These are phyloP conservation scores for Phyllostomus hastatus DNA, from an alignment of 2,113 vertebrate genomes.

Conservation along the genomic window DNA sequence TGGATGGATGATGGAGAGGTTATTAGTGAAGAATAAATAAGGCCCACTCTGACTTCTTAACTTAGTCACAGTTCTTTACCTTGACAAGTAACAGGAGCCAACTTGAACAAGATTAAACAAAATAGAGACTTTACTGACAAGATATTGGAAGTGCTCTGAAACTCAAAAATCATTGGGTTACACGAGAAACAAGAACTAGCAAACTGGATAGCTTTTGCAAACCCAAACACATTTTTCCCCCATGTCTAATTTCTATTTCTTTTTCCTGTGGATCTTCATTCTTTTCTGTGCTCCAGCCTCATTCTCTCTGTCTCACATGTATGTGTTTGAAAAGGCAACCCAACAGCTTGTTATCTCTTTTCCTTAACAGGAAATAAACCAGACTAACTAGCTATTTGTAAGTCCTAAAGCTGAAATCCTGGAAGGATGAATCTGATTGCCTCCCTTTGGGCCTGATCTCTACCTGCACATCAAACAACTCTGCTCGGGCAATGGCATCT, in stretches of 20 bases:
- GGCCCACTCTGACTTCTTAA: neutral
- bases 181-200: neutral
- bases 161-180: neutral
- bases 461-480: neutral
- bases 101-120: neutral
- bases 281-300: neutral
- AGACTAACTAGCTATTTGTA: neutral
- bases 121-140: neutral
- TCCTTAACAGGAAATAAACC: neutral
- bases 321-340: neutral
- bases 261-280: neutral
- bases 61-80: neutral
- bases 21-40: neutral
- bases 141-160: neutral
- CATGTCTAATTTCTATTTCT: neutral
- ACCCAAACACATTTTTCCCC: neutral
- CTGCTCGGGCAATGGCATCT: neutral
- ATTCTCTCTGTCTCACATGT: neutral
- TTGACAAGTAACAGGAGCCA: neutral
- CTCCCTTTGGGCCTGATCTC: neutral
- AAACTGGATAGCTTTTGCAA: neutral
- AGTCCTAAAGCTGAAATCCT: neutral
- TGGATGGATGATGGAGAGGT: neutral
- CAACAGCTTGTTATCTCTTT: neutral
- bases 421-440: neutral